Evolutionary conservation across 2,888 invertebrate genomes (phyloP).

Genomic region (Pediacus dermestoides): DNA sequence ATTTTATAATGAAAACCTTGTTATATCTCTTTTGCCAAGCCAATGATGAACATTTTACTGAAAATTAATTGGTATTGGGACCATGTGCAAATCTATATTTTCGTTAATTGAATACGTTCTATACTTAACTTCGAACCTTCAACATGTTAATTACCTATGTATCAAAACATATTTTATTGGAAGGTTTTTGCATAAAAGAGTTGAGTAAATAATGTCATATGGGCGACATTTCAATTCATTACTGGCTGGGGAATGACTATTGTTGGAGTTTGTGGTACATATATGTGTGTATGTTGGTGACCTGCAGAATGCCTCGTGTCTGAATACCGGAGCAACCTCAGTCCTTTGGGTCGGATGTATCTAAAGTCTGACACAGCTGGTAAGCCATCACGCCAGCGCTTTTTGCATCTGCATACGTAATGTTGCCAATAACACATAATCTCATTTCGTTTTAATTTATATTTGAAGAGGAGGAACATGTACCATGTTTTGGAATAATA

Average conservation of each 20-base stretch:
- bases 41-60: slow-evolving; percentile 14
- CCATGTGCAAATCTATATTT: too few relatives aligned
- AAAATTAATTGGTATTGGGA: too few relatives aligned
- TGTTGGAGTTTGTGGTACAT: slow-evolving; percentile 17
- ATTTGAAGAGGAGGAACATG: too few relatives aligned
- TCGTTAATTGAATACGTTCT: too few relatives aligned
- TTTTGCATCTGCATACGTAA: slow-evolving; percentile 13
- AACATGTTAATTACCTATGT: too few relatives aligned
- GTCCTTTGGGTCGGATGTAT: slow-evolving; percentile 77
- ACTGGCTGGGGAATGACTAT: slow-evolving; percentile 33
- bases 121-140: too few relatives aligned
- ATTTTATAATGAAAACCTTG: slow-evolving; percentile 31
- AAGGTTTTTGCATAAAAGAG: too few relatives aligned
- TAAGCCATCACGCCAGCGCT: slow-evolving; percentile 53
- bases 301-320: slow-evolving; percentile 57
- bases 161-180: too few relatives aligned
- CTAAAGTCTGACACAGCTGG: slow-evolving; percentile 80
- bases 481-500: too few relatives aligned
- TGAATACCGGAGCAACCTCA: slow-evolving; percentile 74
- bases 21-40: slow-evolving; percentile 32
- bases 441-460: too few relatives aligned
- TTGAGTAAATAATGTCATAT: too few relatives aligned
- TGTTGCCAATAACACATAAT: slow-evolving; percentile 13
- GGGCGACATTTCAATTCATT: too few relatives aligned
- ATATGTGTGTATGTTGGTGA: slow-evolving; percentile 30